Evolutionary conservation across 2,113 vertebrate genomes (phyloP).

Genomic region (Saguinus midas): DNA sequence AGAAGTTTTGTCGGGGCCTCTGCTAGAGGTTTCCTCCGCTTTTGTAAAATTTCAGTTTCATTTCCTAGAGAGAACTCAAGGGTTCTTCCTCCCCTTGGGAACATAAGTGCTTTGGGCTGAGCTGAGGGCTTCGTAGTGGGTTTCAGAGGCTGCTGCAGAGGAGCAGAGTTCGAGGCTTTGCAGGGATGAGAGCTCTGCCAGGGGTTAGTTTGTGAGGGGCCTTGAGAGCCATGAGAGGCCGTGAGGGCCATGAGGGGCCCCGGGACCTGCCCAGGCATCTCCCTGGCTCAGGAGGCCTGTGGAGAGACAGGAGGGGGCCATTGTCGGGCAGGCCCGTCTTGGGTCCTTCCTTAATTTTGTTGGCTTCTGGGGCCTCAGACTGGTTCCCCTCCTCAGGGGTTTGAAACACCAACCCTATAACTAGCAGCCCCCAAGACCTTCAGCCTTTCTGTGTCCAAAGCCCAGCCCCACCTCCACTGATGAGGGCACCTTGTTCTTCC

Average conservation of each 20-base stretch:
- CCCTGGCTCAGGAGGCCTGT: background rate
- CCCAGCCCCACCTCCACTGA: background rate
- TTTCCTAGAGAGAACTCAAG: background rate
- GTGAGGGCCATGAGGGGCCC: too few relatives aligned
- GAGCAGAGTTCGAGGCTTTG: background rate
- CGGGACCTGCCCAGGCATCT: background rate
- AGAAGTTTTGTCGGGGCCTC: background rate
- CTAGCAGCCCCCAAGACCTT: background rate
- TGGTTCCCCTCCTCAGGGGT: background rate
- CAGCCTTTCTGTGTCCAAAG: background rate
- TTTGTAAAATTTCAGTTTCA: background rate
- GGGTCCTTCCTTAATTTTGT: background rate
- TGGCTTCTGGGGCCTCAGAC: background rate
- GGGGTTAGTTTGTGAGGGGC: background rate
- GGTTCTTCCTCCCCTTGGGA: too few relatives aligned
- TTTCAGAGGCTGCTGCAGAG: background rate
- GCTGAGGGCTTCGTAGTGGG: fast-evolving
- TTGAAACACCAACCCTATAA: too few relatives aligned
- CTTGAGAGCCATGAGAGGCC: too few relatives aligned
- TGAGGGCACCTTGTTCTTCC: background rate
- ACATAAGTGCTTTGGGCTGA: background rate
- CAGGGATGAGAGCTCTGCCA: too few relatives aligned
- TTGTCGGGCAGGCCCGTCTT: background rate
- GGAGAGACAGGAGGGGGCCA: background rate
- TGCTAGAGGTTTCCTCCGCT: background rate